Percentiles rank a stretch among this genome's conserved stretches.
These are phyloP conservation scores for Incurvaria masculella DNA, from an alignment of 2,888 invertebrate genomes.

Conservation along the genomic window DNA sequence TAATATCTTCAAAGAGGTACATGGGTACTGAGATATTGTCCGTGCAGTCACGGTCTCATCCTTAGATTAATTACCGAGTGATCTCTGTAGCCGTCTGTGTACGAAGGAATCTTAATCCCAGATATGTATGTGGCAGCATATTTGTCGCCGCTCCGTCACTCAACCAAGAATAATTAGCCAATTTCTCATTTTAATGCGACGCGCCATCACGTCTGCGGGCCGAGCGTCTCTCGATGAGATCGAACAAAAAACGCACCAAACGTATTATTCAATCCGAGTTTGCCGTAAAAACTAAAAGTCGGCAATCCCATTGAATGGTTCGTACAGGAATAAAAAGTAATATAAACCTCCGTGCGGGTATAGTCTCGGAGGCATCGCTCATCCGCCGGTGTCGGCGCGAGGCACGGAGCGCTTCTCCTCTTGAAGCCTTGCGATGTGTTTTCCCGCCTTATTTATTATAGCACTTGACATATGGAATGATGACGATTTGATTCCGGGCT, in stretches of 20 bases:
- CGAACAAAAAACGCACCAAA: constrained; percentile 38
- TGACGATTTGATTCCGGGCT: constrained; percentile 31
- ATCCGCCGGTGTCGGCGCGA: no score
- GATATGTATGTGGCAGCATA: background rate
- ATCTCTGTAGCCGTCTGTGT: no score
- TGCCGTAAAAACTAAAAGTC: constrained; percentile 51
- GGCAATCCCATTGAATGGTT: constrained; percentile 46
- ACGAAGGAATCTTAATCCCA: background rate
- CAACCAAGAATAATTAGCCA: constrained; percentile 51
- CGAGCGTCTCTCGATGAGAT: constrained; percentile 24
- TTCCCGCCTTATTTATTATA: constrained; percentile 26
- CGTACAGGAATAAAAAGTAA: constrained; percentile 44
- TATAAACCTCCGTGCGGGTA: constrained; percentile 35
- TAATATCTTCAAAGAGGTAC: no score
- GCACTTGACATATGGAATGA: constrained; percentile 28
- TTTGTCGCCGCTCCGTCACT: background rate
- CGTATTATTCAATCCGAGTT: constrained; percentile 39
- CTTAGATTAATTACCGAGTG: no score
- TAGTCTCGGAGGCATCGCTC: background rate
- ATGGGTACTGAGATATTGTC: no score
- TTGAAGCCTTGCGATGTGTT: constrained; percentile 11
- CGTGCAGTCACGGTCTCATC: no score
- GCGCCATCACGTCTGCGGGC: constrained; percentile 48
- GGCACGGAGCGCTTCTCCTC: no score
- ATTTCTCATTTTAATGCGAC: constrained; percentile 57